Percentiles rank a stretch among this genome's conserved stretches.
These are phyloP conservation scores for Gorsachius magnificus DNA, from an alignment of 2,797 vertebrate species.

Conservation along the genomic window DNA sequence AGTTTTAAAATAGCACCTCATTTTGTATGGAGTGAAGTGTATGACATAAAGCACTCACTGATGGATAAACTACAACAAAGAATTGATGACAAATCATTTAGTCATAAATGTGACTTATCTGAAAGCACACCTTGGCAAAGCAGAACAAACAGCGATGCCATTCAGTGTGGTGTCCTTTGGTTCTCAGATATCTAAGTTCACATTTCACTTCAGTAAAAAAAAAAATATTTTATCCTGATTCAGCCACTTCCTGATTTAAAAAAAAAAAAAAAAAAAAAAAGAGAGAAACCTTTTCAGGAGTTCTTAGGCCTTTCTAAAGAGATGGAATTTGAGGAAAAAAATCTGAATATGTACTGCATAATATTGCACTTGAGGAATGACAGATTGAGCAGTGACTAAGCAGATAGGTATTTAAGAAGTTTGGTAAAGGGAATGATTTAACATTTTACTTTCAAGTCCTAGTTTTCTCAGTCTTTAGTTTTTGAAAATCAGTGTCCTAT, in stretches of 20 bases:
- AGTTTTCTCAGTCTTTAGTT: not conserved
- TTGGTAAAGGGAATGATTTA: not conserved
- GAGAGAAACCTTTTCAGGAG: not conserved
- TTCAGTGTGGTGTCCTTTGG: not conserved
- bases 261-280: not conserved
- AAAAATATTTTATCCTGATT: not conserved
- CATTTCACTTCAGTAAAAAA: not conserved
- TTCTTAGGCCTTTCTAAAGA: not conserved
- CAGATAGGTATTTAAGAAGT: not conserved
- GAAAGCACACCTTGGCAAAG: conserved; percentile 6
- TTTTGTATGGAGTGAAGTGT: not conserved
- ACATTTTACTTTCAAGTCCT: not conserved
- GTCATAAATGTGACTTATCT: conserved; percentile 26
- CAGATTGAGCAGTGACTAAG: not conserved
- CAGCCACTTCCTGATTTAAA: not conserved
- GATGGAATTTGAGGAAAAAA: not conserved
- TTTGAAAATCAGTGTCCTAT: not conserved
- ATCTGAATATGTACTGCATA: not conserved
- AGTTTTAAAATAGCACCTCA: not conserved
- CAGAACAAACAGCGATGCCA: not conserved
- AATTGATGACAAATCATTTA: conserved; percentile 9
- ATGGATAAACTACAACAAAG: not conserved
- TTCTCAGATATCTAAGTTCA: not conserved
- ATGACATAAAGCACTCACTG: not conserved
- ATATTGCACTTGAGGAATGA: not conserved